phyloP scores from a whole-genome alignment of 2,113 vertebrate genomes.

The Sinocyclocheilus grahami region DNA sequence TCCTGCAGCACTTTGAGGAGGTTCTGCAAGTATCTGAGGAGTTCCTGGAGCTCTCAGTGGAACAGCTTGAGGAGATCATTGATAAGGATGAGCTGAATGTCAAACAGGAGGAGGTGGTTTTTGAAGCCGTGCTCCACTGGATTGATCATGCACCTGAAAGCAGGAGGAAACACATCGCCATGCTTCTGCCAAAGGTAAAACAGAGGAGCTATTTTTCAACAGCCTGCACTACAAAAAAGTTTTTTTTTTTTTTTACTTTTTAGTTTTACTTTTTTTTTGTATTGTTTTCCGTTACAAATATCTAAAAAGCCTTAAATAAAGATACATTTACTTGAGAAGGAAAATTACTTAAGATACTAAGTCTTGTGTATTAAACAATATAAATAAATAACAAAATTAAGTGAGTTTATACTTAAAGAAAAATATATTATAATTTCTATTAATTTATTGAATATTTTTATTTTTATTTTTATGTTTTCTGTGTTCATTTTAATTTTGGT shows the following conservation, averaged over 20 bases:
- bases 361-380: not conserved
- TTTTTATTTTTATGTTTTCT: not conserved
- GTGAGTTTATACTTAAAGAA: not conserved
- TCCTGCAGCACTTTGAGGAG: constrained; percentile 81
- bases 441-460: not conserved
- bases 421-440: not conserved
- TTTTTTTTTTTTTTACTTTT: too few relatives aligned
- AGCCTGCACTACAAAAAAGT: not conserved
- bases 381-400: not conserved
- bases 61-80: constrained; percentile 76
- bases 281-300: not conserved
- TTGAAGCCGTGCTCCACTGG: constrained; percentile 80
- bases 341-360: not conserved
- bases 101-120: constrained; percentile 76
- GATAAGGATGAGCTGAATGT: constrained; percentile 79
- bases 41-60: constrained; percentile 76
- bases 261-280: too few relatives aligned
- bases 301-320: not conserved
- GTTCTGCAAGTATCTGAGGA: constrained; percentile 71
- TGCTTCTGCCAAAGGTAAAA: constrained; percentile 76
- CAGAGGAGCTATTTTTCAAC: not conserved
- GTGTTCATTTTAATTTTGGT: not conserved
- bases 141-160: constrained; percentile 69
- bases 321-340: not conserved
- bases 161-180: constrained; percentile 71